Conservation (phyloP, 2,888 invertebrate species). For the Leptopilina drosophilae region DNA sequence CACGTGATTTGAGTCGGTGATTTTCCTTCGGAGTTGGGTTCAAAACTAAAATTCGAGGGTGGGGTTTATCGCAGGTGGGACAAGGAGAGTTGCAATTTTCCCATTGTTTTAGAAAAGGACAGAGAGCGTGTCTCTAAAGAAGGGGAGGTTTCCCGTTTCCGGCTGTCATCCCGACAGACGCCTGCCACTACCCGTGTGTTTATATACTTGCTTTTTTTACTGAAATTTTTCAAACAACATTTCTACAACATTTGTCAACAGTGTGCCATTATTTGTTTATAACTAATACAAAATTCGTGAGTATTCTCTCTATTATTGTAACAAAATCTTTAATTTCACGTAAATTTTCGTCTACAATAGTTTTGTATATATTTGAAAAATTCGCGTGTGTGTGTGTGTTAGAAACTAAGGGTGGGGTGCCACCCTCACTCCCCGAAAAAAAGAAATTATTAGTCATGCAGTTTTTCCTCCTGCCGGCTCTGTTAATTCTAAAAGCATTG, state of each 20-base stretch:
- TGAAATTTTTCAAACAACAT: constrained; percentile 43
- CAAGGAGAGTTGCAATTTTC: constrained; percentile 26
- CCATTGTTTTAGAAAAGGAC: constrained; percentile 27
- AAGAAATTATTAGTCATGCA: constrained; percentile 72
- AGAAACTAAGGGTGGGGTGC: constrained; percentile 66
- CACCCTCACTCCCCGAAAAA: constrained; percentile 68
- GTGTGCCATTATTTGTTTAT: constrained; percentile 45
- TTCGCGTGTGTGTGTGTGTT: neutral
- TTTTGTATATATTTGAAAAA: constrained; percentile 20
- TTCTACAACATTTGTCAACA: constrained; percentile 38
- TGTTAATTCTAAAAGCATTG: neutral
- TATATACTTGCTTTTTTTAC: constrained; percentile 28
- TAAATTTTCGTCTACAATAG: neutral
- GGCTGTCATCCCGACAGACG: constrained; percentile 70
- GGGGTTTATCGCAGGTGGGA: constrained; percentile 24
- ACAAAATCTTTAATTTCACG: neutral
- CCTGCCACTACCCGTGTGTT: constrained; percentile 55
- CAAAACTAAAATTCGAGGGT: constrained; percentile 26
- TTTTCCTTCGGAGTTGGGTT: constrained; percentile 8
- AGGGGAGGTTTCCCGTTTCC: constrained; percentile 72
- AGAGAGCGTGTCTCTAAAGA: constrained; percentile 43
- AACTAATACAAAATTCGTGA: constrained; percentile 49
- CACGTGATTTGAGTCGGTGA: neutral
- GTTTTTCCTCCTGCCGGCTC: constrained; percentile 43
- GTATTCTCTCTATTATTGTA: constrained; percentile 44